Evolutionary conservation across 2,113 vertebrate species (phyloP), one percentile per base, ranked within the genome.

Genomic region (Pseudonaja textilis): DNA sequence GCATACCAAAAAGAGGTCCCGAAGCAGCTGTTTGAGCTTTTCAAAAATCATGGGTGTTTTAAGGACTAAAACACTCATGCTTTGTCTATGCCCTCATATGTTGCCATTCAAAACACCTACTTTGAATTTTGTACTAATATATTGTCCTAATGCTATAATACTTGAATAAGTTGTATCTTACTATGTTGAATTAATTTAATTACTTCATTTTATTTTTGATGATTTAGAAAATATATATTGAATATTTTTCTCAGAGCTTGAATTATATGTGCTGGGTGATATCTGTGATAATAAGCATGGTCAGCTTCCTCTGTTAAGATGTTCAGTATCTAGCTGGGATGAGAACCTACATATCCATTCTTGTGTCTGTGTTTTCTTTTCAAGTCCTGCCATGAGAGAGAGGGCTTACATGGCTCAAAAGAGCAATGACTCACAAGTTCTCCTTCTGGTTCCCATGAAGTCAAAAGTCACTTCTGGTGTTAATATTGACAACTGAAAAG

Each of bases 401-500:
- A 88, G 90, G 42, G 85, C 64, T 89, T 92, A 69, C 61, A 89
- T 90, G 90, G 87, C 91, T 94, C 64, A 94, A 93, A 91, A 91
- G 64, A 88, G 59, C 92, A 64, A 90, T 96, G 96, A 95, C 93
- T 96, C 95, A 93, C 93, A 89, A 87, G 52, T 14, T 47, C 92
- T 25, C 86, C 90, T 87, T 90, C 45, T 89, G 54, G 95, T 96
- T 96, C 96, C 95, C 96, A 96, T 94, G 94, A 93, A 96, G 93
- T 92, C 94, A 94, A 91, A 59, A 94, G 93, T 92, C 93, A 89
- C 59, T 94, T 90, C 90, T 95, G 95, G 93, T 93, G 91, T 94
- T 94, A 92, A 93, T 96, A 96, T 94, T 96, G 96, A 95, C 95
- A 91, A 90, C 93, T 93, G 92, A 95, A 95, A 96, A 96, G 95